Evolutionary conservation across 2,797 vertebrate species (phyloP), one percentile per base, ranked within the genome.

Genomic region (Neopelma chrysocephalum): DNA sequence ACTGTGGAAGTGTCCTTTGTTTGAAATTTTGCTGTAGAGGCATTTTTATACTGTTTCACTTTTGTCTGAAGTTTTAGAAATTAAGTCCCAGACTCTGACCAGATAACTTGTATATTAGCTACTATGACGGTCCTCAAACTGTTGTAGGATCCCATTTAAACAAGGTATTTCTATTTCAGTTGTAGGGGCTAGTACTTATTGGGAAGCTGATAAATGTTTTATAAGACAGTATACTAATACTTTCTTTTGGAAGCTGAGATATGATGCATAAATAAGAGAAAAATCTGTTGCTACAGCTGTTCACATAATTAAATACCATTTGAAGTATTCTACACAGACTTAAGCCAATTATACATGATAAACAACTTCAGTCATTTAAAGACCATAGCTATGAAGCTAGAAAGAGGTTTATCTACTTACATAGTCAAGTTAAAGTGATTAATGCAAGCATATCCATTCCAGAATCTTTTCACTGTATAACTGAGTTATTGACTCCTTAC

Each of bases 311-410:
- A 87, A 93, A 65, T 91, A 76, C 72, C 36, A 75, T 65, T 80
- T 91, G 70, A 95, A 94, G 70, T 84, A 73, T 66, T 94, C 53
- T 82, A 10, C 94, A n/a, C 29, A 66, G 93, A 53, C 43, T 62
- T 96, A 96, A 96, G 86, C 87, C 80, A 95, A 94, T 96, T 95
- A 95, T 27, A 57, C 29, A 47, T 73, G 76, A 91, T 91, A 87
- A 96, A 90, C 80, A 91, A 83, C 47, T 86, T 81, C 53, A 93
- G 61, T 91, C 43, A 70, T 76, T 96, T 88, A 69, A 91, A 91
- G 56, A 84, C 54, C 27, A 7, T 54, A 70, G 72, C 79, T 94
- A 40, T 64, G 62, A 93, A 88, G 82, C 70, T 81, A 76, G 92
- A 92, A 94, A 85, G 84, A 83, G 79, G 23, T 91, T 97, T 93